phyloP scores from a whole-genome alignment of 2,113 vertebrate genomes.

The Apodemus speciosus region DNA sequence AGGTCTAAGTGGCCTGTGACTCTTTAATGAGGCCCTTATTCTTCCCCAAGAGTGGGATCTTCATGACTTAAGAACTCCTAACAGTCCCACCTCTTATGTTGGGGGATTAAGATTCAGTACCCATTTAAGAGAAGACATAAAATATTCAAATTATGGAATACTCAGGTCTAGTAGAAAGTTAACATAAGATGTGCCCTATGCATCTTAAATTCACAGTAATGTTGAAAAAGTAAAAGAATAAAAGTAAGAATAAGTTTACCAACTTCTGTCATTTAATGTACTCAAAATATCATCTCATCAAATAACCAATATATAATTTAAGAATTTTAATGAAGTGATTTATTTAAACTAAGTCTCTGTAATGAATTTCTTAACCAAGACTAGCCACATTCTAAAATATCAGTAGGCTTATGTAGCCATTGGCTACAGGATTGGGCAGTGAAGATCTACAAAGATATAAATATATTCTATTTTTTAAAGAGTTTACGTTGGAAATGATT shows the following conservation, averaged over 20 bases:
- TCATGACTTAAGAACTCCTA: background rate
- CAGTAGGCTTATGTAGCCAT: background rate
- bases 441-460: background rate
- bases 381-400: background rate
- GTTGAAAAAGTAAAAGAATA: constrained; percentile 28
- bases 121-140: background rate
- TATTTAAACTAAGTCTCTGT: background rate
- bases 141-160: background rate
- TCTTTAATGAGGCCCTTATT: background rate
- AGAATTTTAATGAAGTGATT: background rate
- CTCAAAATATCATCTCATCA: constrained; percentile 6
- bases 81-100: background rate
- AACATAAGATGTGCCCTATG: background rate
- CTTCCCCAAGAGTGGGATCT: background rate
- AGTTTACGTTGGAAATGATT: background rate
- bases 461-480: background rate
- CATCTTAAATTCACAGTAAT: constrained; percentile 10
- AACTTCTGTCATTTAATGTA: constrained; percentile 1
- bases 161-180: background rate
- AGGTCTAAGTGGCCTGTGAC: background rate
- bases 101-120: background rate
- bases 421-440: background rate
- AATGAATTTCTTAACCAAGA: background rate
- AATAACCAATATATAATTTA: background rate
- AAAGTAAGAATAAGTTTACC: background rate